Base-by-base conservation (phyloP, 92 coral and sea anemone genomes). In the Epizoanthus stellaris region DNA sequence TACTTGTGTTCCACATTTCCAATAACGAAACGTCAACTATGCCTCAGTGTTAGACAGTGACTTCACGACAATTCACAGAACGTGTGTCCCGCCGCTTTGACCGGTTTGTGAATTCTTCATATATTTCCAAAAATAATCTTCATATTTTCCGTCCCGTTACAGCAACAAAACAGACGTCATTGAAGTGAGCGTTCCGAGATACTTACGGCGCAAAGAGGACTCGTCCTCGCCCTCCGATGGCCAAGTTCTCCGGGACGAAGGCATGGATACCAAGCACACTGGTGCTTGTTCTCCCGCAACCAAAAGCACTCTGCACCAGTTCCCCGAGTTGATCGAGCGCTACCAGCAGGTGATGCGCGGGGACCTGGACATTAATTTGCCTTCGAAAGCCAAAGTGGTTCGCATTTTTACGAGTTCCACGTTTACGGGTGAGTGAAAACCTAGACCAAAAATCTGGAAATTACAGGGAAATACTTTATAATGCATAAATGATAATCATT, bases 341-440 rank as follows among this genome's bases (percentile, higher is more conserved):
- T 84, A 91, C 76, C 66, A 75, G 16, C 87, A 84, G 62, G 95
- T 89, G 54, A 87, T 93, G 82, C 45, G 94, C 17, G 97, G 97
- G 54, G 90, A 92, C 89, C 68, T 89, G 73, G 87, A 68, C 20
- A 87, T 77, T 49, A 68, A 67, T n/a, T 76, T 89, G 62, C 81
- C 84, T 1, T 73, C 93, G 1, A 93, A 89, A 60, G 92, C 93
- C 14, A 92, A 92, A 73, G 73, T 90, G 34, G 90, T 92, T 25
- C 91, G 95, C 62, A 88, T 92, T 64, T 92, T 92, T 80, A 90
- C 95, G 47, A 92, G 95, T 75, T 92, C 95, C n/a, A 92, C 95
- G 4, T 92, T 92, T 61, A 92, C 95, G 72, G 95, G 95, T 92
- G 30, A 14, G 87, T 58, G 42, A 4, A 39, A 20, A 11, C 10